Percentiles rank a stretch among this genome's conserved stretches.
phyloP scores from a whole-genome alignment of 2,888 invertebrate genomes.

The Lasioglossum figueresi region DNA sequence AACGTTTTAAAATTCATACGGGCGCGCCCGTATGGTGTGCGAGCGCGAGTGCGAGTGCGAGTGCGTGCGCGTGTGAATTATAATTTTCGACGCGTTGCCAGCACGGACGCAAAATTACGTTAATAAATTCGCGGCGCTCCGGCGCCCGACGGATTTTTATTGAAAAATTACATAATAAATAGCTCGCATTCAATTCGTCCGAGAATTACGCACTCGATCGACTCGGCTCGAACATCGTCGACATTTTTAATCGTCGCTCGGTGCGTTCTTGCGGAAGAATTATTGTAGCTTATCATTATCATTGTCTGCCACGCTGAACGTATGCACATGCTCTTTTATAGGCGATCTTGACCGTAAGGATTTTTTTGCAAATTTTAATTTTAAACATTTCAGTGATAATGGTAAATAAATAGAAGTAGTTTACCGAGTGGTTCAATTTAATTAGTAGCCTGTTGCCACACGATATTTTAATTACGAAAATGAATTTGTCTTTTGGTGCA shows the following conservation, averaged over 20 bases:
- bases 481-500: background rate
- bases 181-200: background rate
- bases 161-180: slow-evolving; percentile 16
- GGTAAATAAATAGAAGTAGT: background rate
- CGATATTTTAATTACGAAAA: background rate
- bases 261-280: too few species aligned
- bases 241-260: background rate
- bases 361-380: background rate
- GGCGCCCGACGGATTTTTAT: background rate
- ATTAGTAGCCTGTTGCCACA: background rate
- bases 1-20: slow-evolving; percentile 46
- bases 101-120: slow-evolving; percentile 12
- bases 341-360: background rate
- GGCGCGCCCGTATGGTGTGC: background rate
- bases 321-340: background rate
- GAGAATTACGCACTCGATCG: slow-evolving; percentile 3
- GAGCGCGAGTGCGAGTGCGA: background rate
- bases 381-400: background rate
- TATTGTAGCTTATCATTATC: background rate
- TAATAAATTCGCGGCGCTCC: slow-evolving; percentile 12
- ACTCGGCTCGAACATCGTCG: background rate
- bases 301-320: background rate
- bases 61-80: slow-evolving; percentile 30
- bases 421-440: background rate
- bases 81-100: slow-evolving; percentile 37